Conservation (phyloP, 2,113 vertebrate species). For the Hippoglossus stenolepis region DNA sequence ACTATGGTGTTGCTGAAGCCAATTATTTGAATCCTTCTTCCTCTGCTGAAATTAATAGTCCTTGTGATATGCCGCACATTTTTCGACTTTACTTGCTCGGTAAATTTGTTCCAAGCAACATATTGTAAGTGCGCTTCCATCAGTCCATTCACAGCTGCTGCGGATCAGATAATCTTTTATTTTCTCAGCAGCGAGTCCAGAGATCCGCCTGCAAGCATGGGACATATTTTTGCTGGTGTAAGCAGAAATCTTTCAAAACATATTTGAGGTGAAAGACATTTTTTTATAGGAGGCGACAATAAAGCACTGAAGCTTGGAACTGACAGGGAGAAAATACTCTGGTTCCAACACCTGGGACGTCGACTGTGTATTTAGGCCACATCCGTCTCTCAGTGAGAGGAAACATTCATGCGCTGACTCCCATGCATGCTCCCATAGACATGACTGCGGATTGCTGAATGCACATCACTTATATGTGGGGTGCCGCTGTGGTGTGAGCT, state of each 20-base stretch:
- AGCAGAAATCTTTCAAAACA: slow-evolving; percentile 27
- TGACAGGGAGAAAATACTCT: slow-evolving; percentile 5
- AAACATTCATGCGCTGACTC: slow-evolving; percentile 63
- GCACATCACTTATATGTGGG: slow-evolving; percentile 73
- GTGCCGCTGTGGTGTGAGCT: slow-evolving; percentile 58
- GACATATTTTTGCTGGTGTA: slow-evolving; percentile 31
- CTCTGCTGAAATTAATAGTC: neutral
- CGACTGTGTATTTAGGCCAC: slow-evolving; percentile 43
- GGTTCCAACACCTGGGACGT: slow-evolving; percentile 55
- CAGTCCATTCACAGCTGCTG: slow-evolving; percentile 45
- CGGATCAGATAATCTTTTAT: slow-evolving; percentile 44
- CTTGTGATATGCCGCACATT: neutral
- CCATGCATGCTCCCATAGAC: slow-evolving; percentile 52
- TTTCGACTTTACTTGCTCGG: neutral
- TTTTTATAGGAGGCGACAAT: neutral
- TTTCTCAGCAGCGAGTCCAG: slow-evolving; percentile 22
- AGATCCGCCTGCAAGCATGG: slow-evolving; percentile 12
- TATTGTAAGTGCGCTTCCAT: slow-evolving; percentile 9
- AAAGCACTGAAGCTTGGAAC: neutral
- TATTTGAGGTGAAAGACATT: neutral
- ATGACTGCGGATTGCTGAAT: slow-evolving; percentile 68
- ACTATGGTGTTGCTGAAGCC: neutral
- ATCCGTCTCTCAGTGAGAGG: slow-evolving; percentile 49
- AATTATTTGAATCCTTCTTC: neutral
- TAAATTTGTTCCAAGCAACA: slow-evolving; percentile 19